Conservation (phyloP, 2,113 vertebrate genomes). For the Chloebia gouldiae region DNA sequence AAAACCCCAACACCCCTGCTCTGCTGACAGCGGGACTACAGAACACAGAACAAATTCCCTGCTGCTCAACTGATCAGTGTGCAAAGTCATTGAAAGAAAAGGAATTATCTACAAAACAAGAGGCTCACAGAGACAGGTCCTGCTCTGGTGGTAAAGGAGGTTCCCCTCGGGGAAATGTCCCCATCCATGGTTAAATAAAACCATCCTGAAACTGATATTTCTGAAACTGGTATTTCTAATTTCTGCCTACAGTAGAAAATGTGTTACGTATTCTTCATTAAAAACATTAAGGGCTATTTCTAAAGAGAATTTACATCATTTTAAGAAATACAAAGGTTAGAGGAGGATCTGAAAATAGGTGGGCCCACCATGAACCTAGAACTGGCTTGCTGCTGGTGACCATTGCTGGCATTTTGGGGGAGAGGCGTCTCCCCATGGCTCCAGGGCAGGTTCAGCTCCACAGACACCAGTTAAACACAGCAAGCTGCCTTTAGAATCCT, state of each 20-base stretch:
- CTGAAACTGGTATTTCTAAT: neutral
- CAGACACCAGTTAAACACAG: rapidly evolving
- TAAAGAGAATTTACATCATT: neutral
- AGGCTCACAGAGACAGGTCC: neutral
- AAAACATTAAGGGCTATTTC: neutral
- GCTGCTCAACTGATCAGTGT: rapidly evolving
- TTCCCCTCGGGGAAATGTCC: too few species aligned
- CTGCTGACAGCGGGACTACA: neutral
- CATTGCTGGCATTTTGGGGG: rapidly evolving
- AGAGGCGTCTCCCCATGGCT: neutral
- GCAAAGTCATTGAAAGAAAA: neutral
- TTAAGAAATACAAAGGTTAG: neutral
- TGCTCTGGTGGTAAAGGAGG: rapidly evolving
- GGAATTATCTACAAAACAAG: rapidly evolving
- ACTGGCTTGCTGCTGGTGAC: neutral
- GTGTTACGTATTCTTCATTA: rapidly evolving
- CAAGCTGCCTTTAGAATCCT: neutral
- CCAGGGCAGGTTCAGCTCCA: neutral
- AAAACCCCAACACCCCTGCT: neutral
- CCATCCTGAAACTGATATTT: too few species aligned
- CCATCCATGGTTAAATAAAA: rapidly evolving
- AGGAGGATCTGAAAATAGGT: neutral
- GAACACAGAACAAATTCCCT: neutral
- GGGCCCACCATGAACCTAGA: neutral
- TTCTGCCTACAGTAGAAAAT: neutral